These are phyloP conservation scores for Neria commutata DNA, from an alignment of 2,888 invertebrate genomes.

Conservation along the genomic window DNA sequence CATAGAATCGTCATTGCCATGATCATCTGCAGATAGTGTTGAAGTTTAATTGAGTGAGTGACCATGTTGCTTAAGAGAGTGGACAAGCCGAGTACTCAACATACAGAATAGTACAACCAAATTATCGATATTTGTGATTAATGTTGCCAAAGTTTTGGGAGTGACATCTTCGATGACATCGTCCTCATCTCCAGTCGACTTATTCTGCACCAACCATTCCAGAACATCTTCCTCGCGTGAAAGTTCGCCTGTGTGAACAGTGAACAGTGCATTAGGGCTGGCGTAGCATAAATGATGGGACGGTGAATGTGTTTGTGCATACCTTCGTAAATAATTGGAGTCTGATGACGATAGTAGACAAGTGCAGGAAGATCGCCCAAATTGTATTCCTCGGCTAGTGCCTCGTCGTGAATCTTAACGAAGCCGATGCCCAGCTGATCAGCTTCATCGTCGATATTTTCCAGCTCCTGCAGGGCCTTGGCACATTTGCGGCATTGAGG, in stretches of 20 bases:
- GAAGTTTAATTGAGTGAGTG: too few relatives aligned
- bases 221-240: slow-evolving; percentile 90
- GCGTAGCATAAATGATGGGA: neutral
- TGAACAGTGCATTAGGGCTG: slow-evolving; percentile 11
- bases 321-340: slow-evolving; percentile 94
- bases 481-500: slow-evolving; percentile 91
- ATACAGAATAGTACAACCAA: slow-evolving; percentile 91
- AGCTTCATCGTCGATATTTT: slow-evolving; percentile 94
- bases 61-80: neutral
- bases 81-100: slow-evolving; percentile 54
- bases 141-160: slow-evolving; percentile 83
- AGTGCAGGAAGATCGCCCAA: slow-evolving; percentile 85
- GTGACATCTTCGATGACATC: slow-evolving; percentile 94
- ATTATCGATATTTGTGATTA: slow-evolving; percentile 88
- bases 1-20: slow-evolving; percentile 87
- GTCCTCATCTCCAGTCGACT: slow-evolving; percentile 91
- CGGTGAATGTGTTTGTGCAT: too few relatives aligned
- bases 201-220: slow-evolving; percentile 92
- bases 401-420: slow-evolving; percentile 92
- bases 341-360: slow-evolving; percentile 92
- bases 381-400: slow-evolving; percentile 90
- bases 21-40: slow-evolving; percentile 72
- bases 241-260: slow-evolving; percentile 72
- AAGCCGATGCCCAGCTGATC: slow-evolving; percentile 93
- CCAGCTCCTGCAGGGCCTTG: slow-evolving; percentile 87